Evolutionary conservation across 2,113 vertebrate species (phyloP), one percentile per base, ranked within the genome.

Genomic region (Delphinus delphis): DNA sequence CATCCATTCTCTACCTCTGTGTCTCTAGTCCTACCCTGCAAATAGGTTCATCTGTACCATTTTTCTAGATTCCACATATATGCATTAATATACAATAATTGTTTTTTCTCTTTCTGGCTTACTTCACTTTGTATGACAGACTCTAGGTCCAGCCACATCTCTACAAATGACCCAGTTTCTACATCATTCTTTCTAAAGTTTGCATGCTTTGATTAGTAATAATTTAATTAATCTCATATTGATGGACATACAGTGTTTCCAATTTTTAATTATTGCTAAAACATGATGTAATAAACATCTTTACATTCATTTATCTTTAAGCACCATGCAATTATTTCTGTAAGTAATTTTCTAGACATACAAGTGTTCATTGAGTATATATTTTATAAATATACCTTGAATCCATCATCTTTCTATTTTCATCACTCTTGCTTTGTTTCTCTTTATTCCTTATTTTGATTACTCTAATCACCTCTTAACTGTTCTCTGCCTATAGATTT

Each of bases 321-420:
- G 31, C 8, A 95, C 23, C 17, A 60, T 47, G 58, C 36, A 76
- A 76, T 90, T 76, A 84, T 95, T 67, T 84, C 79, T 84, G 84
- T 58, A 90, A 90, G 68, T 58, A 90, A 67, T 58, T 76, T 87
- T 89, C 62, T 84, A 76, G 79, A 90, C 6, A 6, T 33, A 33
- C 17, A 82, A 50, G 68, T 74, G 12, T 84, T 90, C 11, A 0
- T 50, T 0, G 0, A 68, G 65, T 33, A 28, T 65, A 28, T 31
- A 83, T 82, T 89, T 89, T 81, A 55, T 88, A 88, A 84, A 76
- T 55, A 55, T 58, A 58, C 76, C 62, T 95, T 84, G n/a, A 85
- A 79, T 91, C 53, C 41, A 63, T 17, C 23, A 2, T 85, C 71
- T 92, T 80, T 87, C 55, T 67, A 81, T 68, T 93, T 74, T 80